A percentile compares a stretch with the other conserved stretches of the same genome.
Conservation (phyloP, 1,140 invertebrate genomes). For the Micrasema longulum region DNA sequence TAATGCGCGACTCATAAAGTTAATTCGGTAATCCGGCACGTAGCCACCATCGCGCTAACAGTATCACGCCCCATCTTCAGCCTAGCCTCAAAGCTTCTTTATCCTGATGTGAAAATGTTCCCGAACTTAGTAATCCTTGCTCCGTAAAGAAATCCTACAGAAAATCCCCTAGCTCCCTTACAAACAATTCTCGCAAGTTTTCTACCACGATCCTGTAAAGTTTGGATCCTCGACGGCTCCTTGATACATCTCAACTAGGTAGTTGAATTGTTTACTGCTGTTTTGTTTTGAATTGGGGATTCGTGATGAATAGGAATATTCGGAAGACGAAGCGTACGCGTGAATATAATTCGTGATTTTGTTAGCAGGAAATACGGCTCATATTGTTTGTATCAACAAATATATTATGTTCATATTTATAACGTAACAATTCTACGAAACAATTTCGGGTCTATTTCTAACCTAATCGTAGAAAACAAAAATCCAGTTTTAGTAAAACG, state of each 20-base stretch:
- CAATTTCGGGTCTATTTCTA: no score
- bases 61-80: slow-evolving; percentile 25
- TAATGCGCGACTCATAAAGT: slow-evolving; percentile 33
- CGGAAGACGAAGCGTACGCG: no score
- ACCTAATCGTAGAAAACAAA: no score
- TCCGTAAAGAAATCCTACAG: slow-evolving; percentile 33
- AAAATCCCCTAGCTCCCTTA: slow-evolving; percentile 25
- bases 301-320: background rate
- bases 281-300: slow-evolving; percentile 25
- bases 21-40: slow-evolving; percentile 34
- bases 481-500: no score
- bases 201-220: slow-evolving; percentile 27
- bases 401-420: no score
- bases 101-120: slow-evolving; percentile 41
- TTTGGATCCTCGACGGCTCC: background rate
- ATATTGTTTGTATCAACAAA: no score
- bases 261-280: slow-evolving; percentile 24
- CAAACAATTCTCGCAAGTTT: slow-evolving; percentile 35
- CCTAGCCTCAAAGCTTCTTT: slow-evolving; percentile 31
- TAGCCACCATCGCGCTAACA: slow-evolving; percentile 30
- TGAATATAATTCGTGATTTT: no score
- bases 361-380: no score
- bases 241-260: slow-evolving; percentile 22
- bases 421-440: no score
- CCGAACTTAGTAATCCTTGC: slow-evolving; percentile 32